Evolutionary conservation across 2,888 invertebrate species (phyloP).

Genomic region (Blera fallax): DNA sequence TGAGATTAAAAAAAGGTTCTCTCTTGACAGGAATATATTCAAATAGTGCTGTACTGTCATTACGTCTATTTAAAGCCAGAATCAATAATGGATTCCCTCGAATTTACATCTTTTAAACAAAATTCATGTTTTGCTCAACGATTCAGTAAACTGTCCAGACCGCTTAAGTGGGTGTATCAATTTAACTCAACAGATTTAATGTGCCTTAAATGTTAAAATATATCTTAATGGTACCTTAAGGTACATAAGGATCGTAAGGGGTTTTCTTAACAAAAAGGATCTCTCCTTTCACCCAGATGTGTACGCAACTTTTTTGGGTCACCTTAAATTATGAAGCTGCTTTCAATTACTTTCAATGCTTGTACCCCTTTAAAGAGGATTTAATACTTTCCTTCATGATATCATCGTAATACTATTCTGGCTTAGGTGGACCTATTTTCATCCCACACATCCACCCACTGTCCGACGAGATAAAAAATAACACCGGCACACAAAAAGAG

Average conservation of each 20-base stretch:
- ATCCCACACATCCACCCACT: background rate
- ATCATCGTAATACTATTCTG: background rate
- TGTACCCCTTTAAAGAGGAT: slow-evolving; percentile 2
- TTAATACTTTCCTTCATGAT: slow-evolving; percentile 17
- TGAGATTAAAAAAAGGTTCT: no score
- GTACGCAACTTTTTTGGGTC: background rate
- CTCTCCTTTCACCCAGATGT: background rate
- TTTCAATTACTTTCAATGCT: slow-evolving; percentile 39
- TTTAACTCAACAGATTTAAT: slow-evolving; percentile 8
- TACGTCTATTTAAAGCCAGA: no score
- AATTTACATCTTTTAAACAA: no score
- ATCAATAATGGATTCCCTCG: no score
- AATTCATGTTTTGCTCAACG: no score
- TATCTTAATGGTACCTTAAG: background rate
- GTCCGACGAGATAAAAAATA: slow-evolving; percentile 42
- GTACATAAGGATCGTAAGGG: background rate
- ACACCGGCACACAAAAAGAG: background rate
- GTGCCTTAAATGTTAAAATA: background rate
- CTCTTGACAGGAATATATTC: no score
- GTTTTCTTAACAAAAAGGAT: background rate
- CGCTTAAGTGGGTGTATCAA: slow-evolving; percentile 4
- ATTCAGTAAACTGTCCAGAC: background rate
- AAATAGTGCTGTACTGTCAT: no score
- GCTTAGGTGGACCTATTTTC: slow-evolving; percentile 3
- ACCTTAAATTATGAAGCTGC: slow-evolving; percentile 8